Evolutionary conservation across 2,113 vertebrate genomes (phyloP).

Genomic region (Paracyprichromis sp.): DNA sequence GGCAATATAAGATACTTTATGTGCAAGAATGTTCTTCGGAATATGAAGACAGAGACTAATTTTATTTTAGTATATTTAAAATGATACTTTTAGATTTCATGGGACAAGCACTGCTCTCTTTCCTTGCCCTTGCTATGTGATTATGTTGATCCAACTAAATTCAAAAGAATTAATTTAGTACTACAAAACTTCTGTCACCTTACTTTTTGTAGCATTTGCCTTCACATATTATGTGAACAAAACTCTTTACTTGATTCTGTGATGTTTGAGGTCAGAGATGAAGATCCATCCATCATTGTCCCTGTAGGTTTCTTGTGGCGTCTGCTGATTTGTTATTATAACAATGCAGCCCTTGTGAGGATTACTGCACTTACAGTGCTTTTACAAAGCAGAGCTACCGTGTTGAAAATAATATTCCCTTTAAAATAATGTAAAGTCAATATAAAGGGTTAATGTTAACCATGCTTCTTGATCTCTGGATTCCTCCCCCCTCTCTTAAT

Average conservation of each 20-base stretch:
- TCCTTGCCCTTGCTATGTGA: neutral
- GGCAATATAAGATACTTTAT: neutral
- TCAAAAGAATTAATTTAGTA: neutral
- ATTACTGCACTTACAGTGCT: neutral
- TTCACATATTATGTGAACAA: neutral
- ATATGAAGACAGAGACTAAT: neutral
- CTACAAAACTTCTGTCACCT: neutral
- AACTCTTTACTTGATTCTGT: neutral
- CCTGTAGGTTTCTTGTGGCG: neutral
- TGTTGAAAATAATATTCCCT: neutral
- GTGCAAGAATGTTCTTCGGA: accelerated
- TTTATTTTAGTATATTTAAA: neutral
- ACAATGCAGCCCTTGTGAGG: neutral
- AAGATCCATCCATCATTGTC: neutral
- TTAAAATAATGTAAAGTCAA: neutral
- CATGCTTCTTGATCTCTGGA: neutral
- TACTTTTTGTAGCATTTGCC: neutral
- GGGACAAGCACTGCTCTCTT: neutral
- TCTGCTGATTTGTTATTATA: neutral
- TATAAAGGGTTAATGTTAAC: neutral
- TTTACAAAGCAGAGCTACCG: neutral
- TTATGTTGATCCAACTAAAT: neutral
- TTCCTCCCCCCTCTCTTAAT: neutral
- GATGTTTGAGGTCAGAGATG: neutral
- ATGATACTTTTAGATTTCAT: neutral